Conservation (phyloP, 2,113 vertebrate genomes). For the Halcyon senegalensis region DNA sequence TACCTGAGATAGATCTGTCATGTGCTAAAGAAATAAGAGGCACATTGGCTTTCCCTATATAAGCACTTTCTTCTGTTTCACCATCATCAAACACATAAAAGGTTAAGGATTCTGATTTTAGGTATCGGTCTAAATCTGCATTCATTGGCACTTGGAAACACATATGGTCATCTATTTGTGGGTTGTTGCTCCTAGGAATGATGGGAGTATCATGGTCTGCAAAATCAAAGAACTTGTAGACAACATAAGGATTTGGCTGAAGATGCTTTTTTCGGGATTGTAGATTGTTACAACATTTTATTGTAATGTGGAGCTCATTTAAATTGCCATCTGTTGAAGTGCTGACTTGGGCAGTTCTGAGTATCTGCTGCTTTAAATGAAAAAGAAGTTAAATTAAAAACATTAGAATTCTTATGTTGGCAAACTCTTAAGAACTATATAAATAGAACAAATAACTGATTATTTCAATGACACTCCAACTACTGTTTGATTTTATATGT, state of each 20-base stretch:
- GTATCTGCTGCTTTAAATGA: slow-evolving; percentile 60
- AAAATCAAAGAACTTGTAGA: slow-evolving; percentile 90
- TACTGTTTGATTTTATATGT: background rate
- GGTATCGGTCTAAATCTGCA: slow-evolving; percentile 80
- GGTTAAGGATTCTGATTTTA: slow-evolving; percentile 79
- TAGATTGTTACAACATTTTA: slow-evolving; percentile 80
- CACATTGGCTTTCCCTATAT: slow-evolving; percentile 85
- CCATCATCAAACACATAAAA: slow-evolving; percentile 89
- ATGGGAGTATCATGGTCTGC: slow-evolving; percentile 86
- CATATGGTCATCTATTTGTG: slow-evolving; percentile 81
- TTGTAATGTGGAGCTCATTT: slow-evolving; percentile 83
- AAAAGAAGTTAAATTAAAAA: slow-evolving; percentile 64
- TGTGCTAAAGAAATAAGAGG: slow-evolving; percentile 83
- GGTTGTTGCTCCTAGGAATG: slow-evolving; percentile 74
- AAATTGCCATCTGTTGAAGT: slow-evolving; percentile 61
- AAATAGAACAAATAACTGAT: slow-evolving; percentile 13
- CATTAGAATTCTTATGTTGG: slow-evolving; percentile 33
- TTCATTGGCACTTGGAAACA: slow-evolving; percentile 83
- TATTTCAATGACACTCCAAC: background rate
- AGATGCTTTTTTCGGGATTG: slow-evolving; percentile 26
- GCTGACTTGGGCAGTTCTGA: slow-evolving; percentile 46
- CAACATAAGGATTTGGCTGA: slow-evolving; percentile 84
- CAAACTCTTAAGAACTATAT: background rate
- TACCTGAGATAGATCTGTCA: slow-evolving; percentile 82
- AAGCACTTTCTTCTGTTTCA: slow-evolving; percentile 78